These are phyloP conservation scores for Lasioglossum pauxillum DNA, from an alignment of 2,888 invertebrate species.

Conservation along the genomic window DNA sequence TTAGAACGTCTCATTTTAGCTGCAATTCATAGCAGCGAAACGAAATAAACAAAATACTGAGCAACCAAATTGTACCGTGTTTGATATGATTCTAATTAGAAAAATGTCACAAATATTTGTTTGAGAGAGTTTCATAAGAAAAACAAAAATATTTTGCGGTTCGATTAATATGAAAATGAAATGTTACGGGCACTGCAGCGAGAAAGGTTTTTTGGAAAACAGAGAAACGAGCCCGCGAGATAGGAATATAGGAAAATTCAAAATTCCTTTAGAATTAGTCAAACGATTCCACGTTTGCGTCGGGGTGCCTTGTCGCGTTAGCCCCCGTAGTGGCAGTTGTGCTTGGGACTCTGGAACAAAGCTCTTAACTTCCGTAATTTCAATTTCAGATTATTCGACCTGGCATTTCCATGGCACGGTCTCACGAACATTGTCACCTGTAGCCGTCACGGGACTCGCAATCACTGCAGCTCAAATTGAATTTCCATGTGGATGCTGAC, in stretches of 20 bases:
- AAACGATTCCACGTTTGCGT: slow-evolving; percentile 58
- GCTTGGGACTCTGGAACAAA: slow-evolving; percentile 65
- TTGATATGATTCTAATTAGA: too few relatives aligned
- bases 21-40: not conserved
- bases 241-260: slow-evolving; percentile 24
- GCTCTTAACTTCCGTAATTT: slow-evolving; percentile 76
- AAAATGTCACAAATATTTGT: too few relatives aligned
- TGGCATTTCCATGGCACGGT: slow-evolving; percentile 55
- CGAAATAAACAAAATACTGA: not conserved
- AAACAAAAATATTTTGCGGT: too few relatives aligned
- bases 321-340: slow-evolving; percentile 43
- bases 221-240: not conserved
- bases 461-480: slow-evolving; percentile 63
- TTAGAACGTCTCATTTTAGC: not conserved
- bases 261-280: slow-evolving; percentile 47
- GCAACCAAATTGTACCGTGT: too few relatives aligned
- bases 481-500: slow-evolving; percentile 57
- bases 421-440: slow-evolving; percentile 61
- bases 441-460: slow-evolving; percentile 56
- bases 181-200: not conserved
- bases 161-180: not conserved
- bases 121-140: too few relatives aligned
- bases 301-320: slow-evolving; percentile 41
- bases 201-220: too few relatives aligned
- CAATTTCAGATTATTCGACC: slow-evolving; percentile 72